These are phyloP conservation scores for Leucopsar rothschildi DNA, from an alignment of 2,113 vertebrate genomes.

Conservation along the genomic window DNA sequence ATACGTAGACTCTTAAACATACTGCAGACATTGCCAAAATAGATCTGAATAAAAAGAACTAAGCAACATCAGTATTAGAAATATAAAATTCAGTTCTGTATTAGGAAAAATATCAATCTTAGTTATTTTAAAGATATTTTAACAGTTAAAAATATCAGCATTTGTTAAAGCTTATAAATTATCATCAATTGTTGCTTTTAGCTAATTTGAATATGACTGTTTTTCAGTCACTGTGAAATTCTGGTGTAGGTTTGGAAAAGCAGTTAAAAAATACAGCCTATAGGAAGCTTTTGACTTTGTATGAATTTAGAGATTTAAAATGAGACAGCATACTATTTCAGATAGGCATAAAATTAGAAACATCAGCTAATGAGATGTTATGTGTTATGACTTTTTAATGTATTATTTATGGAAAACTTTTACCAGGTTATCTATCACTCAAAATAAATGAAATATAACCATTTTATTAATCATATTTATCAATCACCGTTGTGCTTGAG, in stretches of 20 bases:
- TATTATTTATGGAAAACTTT: conserved; percentile 41
- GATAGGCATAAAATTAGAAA: conserved; percentile 31
- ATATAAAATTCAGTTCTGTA: neutral
- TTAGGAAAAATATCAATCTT: neutral
- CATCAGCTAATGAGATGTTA: conserved; percentile 10
- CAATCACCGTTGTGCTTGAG: neutral
- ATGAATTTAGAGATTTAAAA: conserved; percentile 14
- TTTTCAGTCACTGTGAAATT: neutral
- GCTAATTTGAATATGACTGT: neutral
- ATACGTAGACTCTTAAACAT: neutral
- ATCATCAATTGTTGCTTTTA: neutral
- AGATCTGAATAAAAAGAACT: neutral
- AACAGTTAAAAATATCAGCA: neutral
- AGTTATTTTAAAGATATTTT: neutral
- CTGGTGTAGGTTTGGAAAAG: neutral
- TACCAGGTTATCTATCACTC: conserved; percentile 21
- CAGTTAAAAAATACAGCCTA: neutral
- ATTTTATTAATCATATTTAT: conserved; percentile 27
- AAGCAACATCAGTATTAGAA: neutral
- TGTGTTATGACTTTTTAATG: conserved; percentile 42
- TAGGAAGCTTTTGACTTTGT: neutral
- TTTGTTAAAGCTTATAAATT: neutral
- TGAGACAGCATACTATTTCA: conserved; percentile 12
- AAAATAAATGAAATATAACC: conserved; percentile 34
- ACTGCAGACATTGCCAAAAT: neutral